A percentile compares a stretch with the other conserved stretches of the same genome.
Conservation (phyloP, 1,140 invertebrate genomes). For the Drosophila quadrilineata region DNA sequence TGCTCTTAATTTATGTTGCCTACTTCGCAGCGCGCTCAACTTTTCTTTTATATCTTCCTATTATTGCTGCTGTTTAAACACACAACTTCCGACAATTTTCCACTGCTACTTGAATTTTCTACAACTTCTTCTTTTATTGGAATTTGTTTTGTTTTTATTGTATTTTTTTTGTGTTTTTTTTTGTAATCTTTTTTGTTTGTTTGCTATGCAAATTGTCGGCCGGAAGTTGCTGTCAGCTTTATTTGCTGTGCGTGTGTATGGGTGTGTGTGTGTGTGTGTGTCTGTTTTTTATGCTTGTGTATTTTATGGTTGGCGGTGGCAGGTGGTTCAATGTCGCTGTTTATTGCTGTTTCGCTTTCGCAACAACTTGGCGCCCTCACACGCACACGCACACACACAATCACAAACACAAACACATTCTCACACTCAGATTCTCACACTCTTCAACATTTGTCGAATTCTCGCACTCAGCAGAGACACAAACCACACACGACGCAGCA, state of each 20-base stretch:
- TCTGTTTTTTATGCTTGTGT: conserved; percentile 8
- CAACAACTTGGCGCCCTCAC: conserved; percentile 67
- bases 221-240: conserved; percentile 22
- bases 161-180: conserved; percentile 35
- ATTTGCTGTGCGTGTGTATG: not conserved
- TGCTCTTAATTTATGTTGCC: not conserved
- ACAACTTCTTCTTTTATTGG: conserved; percentile 42
- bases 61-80: conserved; percentile 23
- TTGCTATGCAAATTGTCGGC: conserved; percentile 44
- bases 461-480: conserved; percentile 3
- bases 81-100: conserved; percentile 19
- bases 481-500: conserved; percentile 15
- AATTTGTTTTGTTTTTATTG: no score
- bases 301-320: conserved; percentile 18
- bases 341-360: conserved; percentile 27
- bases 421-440: conserved; percentile 4
- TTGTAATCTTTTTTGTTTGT: no score
- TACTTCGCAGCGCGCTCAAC: no score
- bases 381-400: conserved; percentile 20
- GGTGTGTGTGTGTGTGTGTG: not conserved
- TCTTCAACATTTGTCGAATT: no score
- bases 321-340: conserved; percentile 51
- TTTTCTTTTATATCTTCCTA: conserved; percentile 1
- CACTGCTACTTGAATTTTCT: conserved; percentile 21
- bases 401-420: conserved; percentile 6